Evolutionary conservation across 2,797 vertebrate genomes (phyloP).

Genomic region (Anguilla anguilla): DNA sequence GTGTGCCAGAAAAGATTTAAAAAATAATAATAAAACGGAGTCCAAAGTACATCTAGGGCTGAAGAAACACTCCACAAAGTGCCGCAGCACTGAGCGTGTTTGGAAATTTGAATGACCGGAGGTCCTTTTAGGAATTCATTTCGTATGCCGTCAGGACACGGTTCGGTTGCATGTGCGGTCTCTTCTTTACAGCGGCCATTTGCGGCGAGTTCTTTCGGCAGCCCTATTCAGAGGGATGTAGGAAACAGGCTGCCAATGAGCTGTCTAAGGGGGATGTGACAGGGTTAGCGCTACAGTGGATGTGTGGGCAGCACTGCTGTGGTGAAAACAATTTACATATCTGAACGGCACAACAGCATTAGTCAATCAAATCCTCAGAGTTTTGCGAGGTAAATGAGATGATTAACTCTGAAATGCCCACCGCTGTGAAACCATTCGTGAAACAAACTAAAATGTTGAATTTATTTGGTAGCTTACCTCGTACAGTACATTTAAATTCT

Average conservation of each 20-base stretch:
- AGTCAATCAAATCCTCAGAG: not conserved
- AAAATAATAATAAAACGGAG: conserved; percentile 45
- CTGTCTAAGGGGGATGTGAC: conserved; percentile 7
- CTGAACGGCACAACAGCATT: not conserved
- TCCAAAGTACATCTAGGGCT: conserved; percentile 58
- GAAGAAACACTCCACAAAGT: conserved; percentile 31
- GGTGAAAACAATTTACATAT: conserved; percentile 20
- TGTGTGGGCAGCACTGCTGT: conserved; percentile 8
- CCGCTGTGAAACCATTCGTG: not conserved
- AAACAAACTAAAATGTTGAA: not conserved
- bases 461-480: not conserved
- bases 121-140: not conserved
- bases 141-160: not conserved
- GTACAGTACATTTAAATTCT: not conserved
- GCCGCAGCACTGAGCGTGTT: not conserved
- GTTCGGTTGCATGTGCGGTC: not conserved
- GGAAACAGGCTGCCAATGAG: not conserved
- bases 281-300: not conserved
- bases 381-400: not conserved
- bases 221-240: not conserved
- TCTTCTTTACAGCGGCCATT: conserved; percentile 1
- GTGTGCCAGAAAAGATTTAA: conserved; percentile 66
- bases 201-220: not conserved
- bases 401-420: not conserved
- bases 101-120: conserved; percentile 18